phyloP scores from a whole-genome alignment of 1,140 invertebrate species.

The Parapsyche elsis region DNA sequence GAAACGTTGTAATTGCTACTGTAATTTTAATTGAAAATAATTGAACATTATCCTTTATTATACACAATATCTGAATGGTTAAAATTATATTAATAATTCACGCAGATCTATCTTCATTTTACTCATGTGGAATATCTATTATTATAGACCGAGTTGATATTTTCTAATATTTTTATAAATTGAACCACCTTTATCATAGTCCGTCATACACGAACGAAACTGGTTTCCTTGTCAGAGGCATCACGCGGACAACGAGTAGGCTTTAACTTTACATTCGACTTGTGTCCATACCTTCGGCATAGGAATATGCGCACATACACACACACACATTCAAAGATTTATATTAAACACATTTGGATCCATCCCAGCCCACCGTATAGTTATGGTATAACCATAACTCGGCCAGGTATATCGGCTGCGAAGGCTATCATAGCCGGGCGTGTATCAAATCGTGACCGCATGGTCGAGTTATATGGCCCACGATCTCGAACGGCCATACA shows the following conservation, averaged over 20 bases:
- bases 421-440: conserved; percentile 34
- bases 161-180: neutral
- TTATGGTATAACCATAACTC: neutral
- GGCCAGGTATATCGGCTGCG: conserved; percentile 26
- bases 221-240: conserved; percentile 47
- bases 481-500: neutral
- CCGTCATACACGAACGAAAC: conserved; percentile 46
- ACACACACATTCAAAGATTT: neutral
- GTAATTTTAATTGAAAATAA: too few relatives aligned
- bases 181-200: conserved; percentile 32
- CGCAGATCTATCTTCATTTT: too few relatives aligned
- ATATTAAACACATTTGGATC: too few relatives aligned
- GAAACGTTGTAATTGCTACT: too few relatives aligned
- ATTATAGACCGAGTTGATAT: neutral
- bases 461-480: conserved; percentile 22
- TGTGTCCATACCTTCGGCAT: conserved; percentile 4
- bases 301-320: conserved; percentile 13
- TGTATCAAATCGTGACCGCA: conserved; percentile 37
- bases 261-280: conserved; percentile 34
- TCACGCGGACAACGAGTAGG: conserved; percentile 43
- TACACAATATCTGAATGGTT: too few relatives aligned
- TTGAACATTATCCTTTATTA: too few relatives aligned
- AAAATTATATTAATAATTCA: too few relatives aligned
- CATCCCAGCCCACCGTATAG: neutral
- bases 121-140: neutral